Percentiles rank a stretch among this genome's conserved stretches.
Evolutionary conservation across 2,888 invertebrate species (phyloP).

Genomic region (Cephus pygmeus): DNA sequence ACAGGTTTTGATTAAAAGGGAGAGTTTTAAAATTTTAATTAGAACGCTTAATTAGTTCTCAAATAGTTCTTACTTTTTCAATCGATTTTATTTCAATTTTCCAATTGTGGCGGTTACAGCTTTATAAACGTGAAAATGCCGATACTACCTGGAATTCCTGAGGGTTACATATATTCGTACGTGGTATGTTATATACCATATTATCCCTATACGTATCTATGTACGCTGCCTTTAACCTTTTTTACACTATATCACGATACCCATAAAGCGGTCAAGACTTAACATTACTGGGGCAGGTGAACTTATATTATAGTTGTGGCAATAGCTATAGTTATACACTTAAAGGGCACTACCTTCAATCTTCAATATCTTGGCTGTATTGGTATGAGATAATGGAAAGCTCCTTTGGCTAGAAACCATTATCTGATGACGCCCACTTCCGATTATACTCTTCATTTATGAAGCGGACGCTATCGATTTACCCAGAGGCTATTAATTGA

Average conservation of each 20-base stretch:
- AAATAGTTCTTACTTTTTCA: no score
- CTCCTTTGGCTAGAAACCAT: background rate
- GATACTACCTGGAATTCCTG: background rate
- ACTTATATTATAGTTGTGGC: background rate
- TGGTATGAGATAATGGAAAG: background rate
- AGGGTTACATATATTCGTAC: background rate
- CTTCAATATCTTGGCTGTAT: background rate
- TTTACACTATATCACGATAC: background rate
- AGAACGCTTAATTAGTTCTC: no score
- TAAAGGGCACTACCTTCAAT: background rate
- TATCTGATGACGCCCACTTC: background rate
- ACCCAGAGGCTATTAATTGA: background rate
- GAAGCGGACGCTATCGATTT: background rate
- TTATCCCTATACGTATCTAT: background rate
- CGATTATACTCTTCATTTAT: background rate
- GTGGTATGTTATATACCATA: background rate
- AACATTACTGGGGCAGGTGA: background rate
- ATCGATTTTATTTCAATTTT: no score
- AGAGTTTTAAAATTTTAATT: no score
- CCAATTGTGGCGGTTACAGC: no score
- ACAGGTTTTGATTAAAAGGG: no score
- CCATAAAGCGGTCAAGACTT: background rate
- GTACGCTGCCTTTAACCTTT: background rate
- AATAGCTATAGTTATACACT: background rate
- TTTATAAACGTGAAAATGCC: background rate